phyloP scores from a whole-genome alignment of 2,888 invertebrate species.

The Scelioninae gen. 1 region DNA sequence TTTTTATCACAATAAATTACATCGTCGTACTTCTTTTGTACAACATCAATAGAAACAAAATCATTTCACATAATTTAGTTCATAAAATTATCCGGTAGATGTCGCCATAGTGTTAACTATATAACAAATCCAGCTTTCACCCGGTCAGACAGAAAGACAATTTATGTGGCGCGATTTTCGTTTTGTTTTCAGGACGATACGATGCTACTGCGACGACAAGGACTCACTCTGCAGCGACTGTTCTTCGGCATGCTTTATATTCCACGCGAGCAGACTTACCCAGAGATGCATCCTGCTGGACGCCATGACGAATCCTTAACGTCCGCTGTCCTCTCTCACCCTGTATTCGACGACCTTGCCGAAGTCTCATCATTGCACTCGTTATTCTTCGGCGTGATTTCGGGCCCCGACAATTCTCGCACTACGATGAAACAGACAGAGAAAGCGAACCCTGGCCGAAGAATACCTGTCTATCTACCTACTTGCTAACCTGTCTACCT shows the following conservation, averaged over 20 bases:
- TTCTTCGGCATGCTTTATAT: constrained; percentile 72
- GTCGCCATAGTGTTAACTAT: constrained; percentile 83
- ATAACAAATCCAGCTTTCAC: constrained; percentile 85
- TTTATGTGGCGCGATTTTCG: constrained; percentile 83
- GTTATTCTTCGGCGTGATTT: constrained; percentile 61
- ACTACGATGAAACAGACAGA: constrained; percentile 16
- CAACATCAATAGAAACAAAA: too few relatives aligned
- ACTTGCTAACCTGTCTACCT: constrained; percentile 55
- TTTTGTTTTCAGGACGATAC: constrained; percentile 76
- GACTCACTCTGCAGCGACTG: constrained; percentile 75
- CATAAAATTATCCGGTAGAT: constrained; percentile 73
- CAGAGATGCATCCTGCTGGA: constrained; percentile 66
- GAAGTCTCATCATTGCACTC: constrained; percentile 64
- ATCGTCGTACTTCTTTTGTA: too few relatives aligned
- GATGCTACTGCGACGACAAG: constrained; percentile 75
- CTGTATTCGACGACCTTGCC: constrained; percentile 59
- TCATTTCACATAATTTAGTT: too few relatives aligned
- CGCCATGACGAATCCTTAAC: constrained; percentile 67
- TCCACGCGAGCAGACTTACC: constrained; percentile 74
- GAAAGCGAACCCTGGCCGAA: too few relatives aligned
- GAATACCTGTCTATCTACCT: constrained; percentile 55
- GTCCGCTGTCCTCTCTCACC: constrained; percentile 52
- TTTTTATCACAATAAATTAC: too few relatives aligned
- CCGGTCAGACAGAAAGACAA: constrained; percentile 83
- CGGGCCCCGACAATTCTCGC: constrained; percentile 38